Conservation (phyloP, 2,797 vertebrate genomes). For the Malacoctenus gilli region DNA sequence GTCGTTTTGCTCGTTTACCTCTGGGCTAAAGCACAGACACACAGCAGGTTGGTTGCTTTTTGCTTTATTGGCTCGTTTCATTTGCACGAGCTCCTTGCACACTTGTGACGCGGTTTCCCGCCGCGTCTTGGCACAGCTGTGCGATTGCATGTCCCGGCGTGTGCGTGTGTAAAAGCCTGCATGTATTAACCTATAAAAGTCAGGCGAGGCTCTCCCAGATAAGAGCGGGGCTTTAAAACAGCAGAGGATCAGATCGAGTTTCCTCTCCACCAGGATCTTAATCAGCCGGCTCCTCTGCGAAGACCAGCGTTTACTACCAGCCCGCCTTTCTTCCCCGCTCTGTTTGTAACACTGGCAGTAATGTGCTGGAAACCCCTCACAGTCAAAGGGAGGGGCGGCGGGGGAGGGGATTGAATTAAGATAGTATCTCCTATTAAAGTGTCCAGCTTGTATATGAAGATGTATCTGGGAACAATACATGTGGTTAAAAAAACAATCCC, state of each 20-base stretch:
- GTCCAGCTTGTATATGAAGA: slow-evolving; percentile 1
- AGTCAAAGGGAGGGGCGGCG: too few relatives aligned
- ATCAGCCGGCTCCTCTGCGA: slow-evolving; percentile 47
- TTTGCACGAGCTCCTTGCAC: slow-evolving; percentile 6
- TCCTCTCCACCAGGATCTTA: slow-evolving; percentile 34
- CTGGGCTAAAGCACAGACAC: slow-evolving; percentile 7
- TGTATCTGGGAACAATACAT: neutral
- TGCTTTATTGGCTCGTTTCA: slow-evolving; percentile 27
- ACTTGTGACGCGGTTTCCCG: neutral
- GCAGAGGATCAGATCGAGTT: slow-evolving; percentile 50
- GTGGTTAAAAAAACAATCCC: too few relatives aligned
- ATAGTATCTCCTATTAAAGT: slow-evolving; percentile 32
- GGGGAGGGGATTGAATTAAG: slow-evolving; percentile 31
- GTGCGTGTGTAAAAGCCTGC: slow-evolving; percentile 1
- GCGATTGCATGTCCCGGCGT: slow-evolving; percentile 15
- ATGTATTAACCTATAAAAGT: slow-evolving; percentile 41
- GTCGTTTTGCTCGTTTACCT: slow-evolving; percentile 10
- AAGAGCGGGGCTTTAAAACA: slow-evolving; percentile 44
- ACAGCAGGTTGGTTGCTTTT: slow-evolving; percentile 23
- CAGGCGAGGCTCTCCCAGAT: slow-evolving; percentile 20
- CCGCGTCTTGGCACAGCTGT: slow-evolving; percentile 18
- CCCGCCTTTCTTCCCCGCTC: slow-evolving; percentile 20
- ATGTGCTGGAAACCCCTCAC: slow-evolving; percentile 40
- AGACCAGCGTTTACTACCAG: slow-evolving; percentile 37
- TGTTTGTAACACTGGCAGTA: slow-evolving; percentile 31